These are phyloP conservation scores for Channa argus DNA, from an alignment of 2,113 vertebrate genomes.

Conservation along the genomic window DNA sequence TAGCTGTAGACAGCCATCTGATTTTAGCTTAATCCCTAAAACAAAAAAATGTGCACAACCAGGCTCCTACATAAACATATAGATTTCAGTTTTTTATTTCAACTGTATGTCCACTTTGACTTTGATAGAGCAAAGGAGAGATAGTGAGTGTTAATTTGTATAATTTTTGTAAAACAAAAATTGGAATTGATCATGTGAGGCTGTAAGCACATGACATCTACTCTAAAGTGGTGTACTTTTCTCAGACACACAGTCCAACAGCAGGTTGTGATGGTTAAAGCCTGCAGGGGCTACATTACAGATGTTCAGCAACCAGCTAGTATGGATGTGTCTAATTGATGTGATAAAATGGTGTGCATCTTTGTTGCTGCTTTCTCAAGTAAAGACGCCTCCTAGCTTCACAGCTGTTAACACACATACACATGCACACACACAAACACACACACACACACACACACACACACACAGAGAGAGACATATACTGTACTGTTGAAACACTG, in stretches of 20 bases:
- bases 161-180: slow-evolving; percentile 15
- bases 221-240: slow-evolving; percentile 2
- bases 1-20: slow-evolving; percentile 43
- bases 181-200: slow-evolving; percentile 7
- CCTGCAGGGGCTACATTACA: slow-evolving; percentile 28
- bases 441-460: background rate
- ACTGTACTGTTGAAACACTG: slow-evolving; percentile 5
- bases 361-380: slow-evolving; percentile 21
- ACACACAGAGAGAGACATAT: background rate
- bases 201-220: background rate
- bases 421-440: background rate
- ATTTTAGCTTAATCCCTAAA: slow-evolving; percentile 45
- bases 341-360: slow-evolving; percentile 36
- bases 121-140: background rate
- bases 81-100: background rate
- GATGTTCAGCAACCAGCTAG: slow-evolving; percentile 28
- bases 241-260: slow-evolving; percentile 12
- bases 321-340: slow-evolving; percentile 65
- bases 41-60: slow-evolving; percentile 22
- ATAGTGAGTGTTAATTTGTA: background rate
- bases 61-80: background rate
- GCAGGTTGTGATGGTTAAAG: slow-evolving; percentile 18
- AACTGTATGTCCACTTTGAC: background rate
- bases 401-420: background rate
- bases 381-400: background rate